These are phyloP conservation scores for Lepisosteus osseus DNA, from an alignment of 2,113 vertebrate species.

Conservation along the genomic window DNA sequence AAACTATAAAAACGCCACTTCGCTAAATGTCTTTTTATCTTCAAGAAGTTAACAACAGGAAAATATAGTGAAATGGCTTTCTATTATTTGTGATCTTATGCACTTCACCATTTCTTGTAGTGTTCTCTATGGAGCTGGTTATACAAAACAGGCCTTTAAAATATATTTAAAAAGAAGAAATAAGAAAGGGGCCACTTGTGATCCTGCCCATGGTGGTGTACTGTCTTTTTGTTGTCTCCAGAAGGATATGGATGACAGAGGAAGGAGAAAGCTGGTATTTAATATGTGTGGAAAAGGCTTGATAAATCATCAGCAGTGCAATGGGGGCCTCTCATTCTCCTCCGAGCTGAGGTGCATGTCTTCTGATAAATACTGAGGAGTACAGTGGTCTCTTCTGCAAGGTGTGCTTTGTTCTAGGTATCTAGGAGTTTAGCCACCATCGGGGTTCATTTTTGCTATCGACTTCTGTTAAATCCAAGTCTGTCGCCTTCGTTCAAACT, in stretches of 20 bases:
- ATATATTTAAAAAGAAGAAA: neutral
- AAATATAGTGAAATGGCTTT: too few relatives aligned
- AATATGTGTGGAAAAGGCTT: slow-evolving; percentile 59
- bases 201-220: neutral
- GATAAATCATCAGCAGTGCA: slow-evolving; percentile 46
- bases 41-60: too few relatives aligned
- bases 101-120: too few relatives aligned
- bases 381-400: neutral
- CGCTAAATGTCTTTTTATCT: too few relatives aligned
- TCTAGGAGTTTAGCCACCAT: neutral
- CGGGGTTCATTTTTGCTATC: slow-evolving; percentile 1
- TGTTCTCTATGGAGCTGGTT: too few relatives aligned
- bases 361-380: neutral
- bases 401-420: slow-evolving; percentile 1
- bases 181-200: neutral
- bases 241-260: slow-evolving; percentile 45
- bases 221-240: slow-evolving; percentile 50
- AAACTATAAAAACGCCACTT: too few relatives aligned
- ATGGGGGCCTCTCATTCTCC: slow-evolving; percentile 43
- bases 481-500: neutral
- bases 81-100: too few relatives aligned
- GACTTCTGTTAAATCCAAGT: neutral
- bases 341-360: neutral
- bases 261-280: slow-evolving; percentile 40
- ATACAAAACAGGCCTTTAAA: too few relatives aligned